phyloP scores from a whole-genome alignment of 2,888 invertebrate genomes.

The Coremacera marginata region DNA sequence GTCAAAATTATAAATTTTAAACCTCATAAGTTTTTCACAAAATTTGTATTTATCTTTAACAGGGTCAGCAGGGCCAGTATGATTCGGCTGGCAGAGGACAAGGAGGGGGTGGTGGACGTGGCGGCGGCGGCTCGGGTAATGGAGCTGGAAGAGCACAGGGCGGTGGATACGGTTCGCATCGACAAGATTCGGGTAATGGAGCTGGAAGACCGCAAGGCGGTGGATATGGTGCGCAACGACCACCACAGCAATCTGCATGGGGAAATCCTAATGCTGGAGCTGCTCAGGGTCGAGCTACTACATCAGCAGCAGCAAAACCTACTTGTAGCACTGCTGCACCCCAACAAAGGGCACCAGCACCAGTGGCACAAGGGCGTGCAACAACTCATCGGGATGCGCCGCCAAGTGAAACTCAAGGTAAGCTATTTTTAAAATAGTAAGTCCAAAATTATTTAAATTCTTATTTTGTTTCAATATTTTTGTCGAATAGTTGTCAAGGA shows the following conservation, averaged over 20 bases:
- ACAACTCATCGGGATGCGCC: constrained; percentile 53
- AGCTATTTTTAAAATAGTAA: not conserved
- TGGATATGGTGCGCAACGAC: constrained; percentile 10
- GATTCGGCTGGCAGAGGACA: not conserved
- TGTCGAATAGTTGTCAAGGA: constrained; percentile 48
- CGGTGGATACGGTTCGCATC: not conserved
- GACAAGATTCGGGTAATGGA: constrained; percentile 3
- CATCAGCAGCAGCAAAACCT: constrained; percentile 30
- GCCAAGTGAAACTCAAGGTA: constrained; percentile 38
- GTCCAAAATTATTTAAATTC: not conserved
- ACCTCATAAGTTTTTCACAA: too few species aligned
- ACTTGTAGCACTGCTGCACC: constrained; percentile 46
- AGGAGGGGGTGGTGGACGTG: not conserved
- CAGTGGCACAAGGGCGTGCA: constrained; percentile 52
- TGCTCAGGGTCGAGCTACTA: constrained; percentile 38
- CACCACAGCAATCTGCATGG: constrained; percentile 45
- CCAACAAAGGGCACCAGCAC: constrained; percentile 51
- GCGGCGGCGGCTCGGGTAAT: not conserved
- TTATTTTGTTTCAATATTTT: constrained; percentile 1
- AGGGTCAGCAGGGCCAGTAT: not conserved
- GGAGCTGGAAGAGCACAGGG: not conserved
- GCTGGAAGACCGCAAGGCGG: not conserved
- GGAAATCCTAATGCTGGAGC: constrained; percentile 44
- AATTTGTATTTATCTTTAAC: not conserved
- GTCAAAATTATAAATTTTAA: too few species aligned